Evolutionary conservation across 53 echinoderm and acorn worm species (phyloP), one percentile per base, ranked within the genome.

Genomic region (Patiria pectinifera): DNA sequence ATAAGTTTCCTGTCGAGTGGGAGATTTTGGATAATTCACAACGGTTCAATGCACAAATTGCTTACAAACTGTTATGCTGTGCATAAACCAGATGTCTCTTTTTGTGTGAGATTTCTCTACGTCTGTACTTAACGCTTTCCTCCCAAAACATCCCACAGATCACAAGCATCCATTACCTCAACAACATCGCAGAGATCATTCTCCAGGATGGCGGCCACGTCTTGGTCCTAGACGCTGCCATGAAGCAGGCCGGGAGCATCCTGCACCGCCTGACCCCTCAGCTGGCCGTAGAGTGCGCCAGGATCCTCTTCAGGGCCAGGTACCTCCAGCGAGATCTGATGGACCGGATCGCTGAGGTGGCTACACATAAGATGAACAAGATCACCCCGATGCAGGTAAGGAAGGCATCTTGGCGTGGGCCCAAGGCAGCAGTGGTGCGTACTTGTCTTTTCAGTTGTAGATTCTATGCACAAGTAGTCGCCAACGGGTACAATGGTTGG

Each of bases 291-390:
- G 97, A 97, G 21, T 94, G 95, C 59, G 94, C 99, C 62, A 84
- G 94, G 77, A 93, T 87, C 85, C 76, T 98, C 21, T 83, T 84
- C 87, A 85, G 83, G 70, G 84, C 95, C 13, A 91, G 92, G 62
- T 99, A 94, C 89, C 94, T 99, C 59, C 97, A 96, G 81, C 70
- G 83, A 16, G 91, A 91, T 47, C 93, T 99, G 63, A 85, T 99
- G 89, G 97, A 99, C 79, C 61, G 80, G 18, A 97, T 99, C 21
- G 92, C 97, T 22, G 70, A 95, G 62, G 91, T 96, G 11, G 69
- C 95, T 8, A 82, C 92, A 4, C 83, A 93, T 53, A 92, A 96
- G 74, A 91, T 94, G 62, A 89, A 95, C 81, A 94, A 93, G 70
- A 93, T 99, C 60, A 96, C 95, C 6, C 96, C 96, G 1, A 87